Conservation (phyloP, 2,113 vertebrate genomes). For the Nycticryphes semicollaris region DNA sequence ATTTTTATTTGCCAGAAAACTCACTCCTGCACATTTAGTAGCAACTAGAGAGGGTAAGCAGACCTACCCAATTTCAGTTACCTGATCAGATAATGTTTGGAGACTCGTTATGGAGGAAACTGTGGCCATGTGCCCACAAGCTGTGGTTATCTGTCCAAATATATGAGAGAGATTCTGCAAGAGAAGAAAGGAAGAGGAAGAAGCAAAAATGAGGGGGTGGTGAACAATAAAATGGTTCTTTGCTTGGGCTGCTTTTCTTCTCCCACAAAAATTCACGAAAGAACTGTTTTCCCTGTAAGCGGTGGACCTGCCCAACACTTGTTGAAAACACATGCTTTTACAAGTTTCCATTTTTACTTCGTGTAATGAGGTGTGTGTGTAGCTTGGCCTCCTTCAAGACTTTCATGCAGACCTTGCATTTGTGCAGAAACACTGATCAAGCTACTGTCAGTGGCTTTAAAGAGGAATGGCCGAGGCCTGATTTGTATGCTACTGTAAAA, state of each 20-base stretch:
- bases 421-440: not conserved
- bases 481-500: not conserved
- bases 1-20: not conserved
- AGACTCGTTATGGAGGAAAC: not conserved
- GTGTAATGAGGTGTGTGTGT: not conserved
- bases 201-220: not conserved
- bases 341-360: not conserved
- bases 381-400: not conserved
- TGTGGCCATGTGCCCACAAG: not conserved
- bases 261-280: not conserved
- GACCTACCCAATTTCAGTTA: not conserved
- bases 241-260: not conserved
- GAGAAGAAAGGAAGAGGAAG: slow-evolving; percentile 7
- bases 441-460: not conserved
- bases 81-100: not conserved
- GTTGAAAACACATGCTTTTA: not conserved
- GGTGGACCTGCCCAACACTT: not conserved
- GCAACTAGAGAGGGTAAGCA: not conserved
- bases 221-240: not conserved
- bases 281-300: not conserved
- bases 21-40: not conserved
- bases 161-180: slow-evolving; percentile 3
- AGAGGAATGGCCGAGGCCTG: not conserved
- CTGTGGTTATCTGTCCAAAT: not conserved
- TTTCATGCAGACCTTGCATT: not conserved